phyloP scores from a whole-genome alignment of 1,140 invertebrate genomes.

The Trichonephila inaurata region DNA sequence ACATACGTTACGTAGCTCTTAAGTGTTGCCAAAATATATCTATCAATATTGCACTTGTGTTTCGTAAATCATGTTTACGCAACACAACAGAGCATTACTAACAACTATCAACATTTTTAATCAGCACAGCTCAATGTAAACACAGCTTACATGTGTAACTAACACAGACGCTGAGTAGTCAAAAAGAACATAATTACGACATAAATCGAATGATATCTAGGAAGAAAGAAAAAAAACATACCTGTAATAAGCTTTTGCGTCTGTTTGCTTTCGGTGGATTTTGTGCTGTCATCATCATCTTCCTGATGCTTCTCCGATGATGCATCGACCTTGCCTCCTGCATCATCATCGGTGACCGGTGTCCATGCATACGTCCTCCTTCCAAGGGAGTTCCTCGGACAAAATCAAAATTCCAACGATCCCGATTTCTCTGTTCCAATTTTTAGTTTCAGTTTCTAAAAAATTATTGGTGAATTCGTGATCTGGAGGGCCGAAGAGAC shows the following conservation, averaged over 20 bases:
- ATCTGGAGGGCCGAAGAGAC: conserved; percentile 74
- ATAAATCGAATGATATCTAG: not conserved
- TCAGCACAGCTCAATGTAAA: not conserved
- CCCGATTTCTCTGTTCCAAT: conserved; percentile 1
- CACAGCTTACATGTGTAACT: not conserved
- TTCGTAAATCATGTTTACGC: too few species aligned
- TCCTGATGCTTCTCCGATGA: not conserved
- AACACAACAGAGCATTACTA: too few species aligned
- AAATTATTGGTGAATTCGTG: not conserved
- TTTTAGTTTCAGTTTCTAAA: conserved; percentile 30
- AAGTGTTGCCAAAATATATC: too few species aligned
- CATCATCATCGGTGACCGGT: not conserved
- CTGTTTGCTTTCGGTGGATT: not conserved
- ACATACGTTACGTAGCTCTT: too few species aligned
- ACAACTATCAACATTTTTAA: too few species aligned
- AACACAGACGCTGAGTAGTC: not conserved
- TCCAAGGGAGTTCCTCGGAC: conserved; percentile 61
- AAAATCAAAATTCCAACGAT: conserved; percentile 77
- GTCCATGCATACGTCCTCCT: conserved; percentile 74
- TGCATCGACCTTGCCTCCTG: not conserved
- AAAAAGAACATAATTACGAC: not conserved
- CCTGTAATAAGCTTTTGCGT: conserved; percentile 58
- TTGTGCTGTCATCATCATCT: not conserved
- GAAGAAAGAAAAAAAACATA: not conserved
- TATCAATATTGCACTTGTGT: too few species aligned